Evolutionary conservation across 2,888 invertebrate genomes (phyloP).

Genomic region (Latrodectus hesperus): DNA sequence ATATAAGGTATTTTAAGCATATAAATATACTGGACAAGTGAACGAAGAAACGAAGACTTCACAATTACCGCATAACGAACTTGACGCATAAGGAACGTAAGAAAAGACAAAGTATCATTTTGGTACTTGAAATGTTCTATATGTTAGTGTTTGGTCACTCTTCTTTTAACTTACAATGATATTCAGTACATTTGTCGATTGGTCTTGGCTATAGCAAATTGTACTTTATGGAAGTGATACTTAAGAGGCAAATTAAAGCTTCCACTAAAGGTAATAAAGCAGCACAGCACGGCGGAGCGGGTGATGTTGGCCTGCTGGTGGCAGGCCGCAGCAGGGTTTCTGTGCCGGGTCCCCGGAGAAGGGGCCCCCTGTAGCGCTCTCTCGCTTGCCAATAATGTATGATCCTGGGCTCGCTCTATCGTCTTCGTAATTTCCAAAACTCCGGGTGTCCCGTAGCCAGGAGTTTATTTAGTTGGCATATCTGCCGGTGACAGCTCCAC

Average conservation of each 20-base stretch:
- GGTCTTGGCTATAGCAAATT: background rate
- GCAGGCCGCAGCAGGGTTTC: slow-evolving; percentile 36
- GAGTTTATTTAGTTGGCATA: slow-evolving; percentile 59
- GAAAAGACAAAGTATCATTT: too few species aligned
- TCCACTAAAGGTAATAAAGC: slow-evolving; percentile 67
- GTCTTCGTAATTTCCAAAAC: slow-evolving; percentile 67
- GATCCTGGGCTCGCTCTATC: slow-evolving; percentile 58
- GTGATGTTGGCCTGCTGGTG: slow-evolving; percentile 43
- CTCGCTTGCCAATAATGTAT: slow-evolving; percentile 66
- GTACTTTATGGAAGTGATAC: slow-evolving; percentile 36
- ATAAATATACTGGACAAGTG: too few species aligned
- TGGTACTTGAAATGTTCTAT: too few species aligned
- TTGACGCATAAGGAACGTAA: too few species aligned
- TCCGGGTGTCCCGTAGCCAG: slow-evolving; percentile 56
- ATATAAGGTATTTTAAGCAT: too few species aligned
- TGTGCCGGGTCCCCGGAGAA: slow-evolving; percentile 31
- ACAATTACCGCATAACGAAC: too few species aligned
- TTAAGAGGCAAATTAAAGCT: slow-evolving; percentile 68
- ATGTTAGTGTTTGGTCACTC: too few species aligned
- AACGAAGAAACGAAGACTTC: too few species aligned
- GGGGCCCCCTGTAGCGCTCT: slow-evolving; percentile 47
- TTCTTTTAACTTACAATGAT: too few species aligned
- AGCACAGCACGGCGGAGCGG: slow-evolving; percentile 28
- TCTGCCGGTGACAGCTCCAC: slow-evolving; percentile 39
- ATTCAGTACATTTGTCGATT: background rate